Percentiles rank a stretch among this genome's conserved stretches.
These are phyloP conservation scores for Acromyrmex charruanus DNA, from an alignment of 1,140 invertebrate species.

Conservation along the genomic window DNA sequence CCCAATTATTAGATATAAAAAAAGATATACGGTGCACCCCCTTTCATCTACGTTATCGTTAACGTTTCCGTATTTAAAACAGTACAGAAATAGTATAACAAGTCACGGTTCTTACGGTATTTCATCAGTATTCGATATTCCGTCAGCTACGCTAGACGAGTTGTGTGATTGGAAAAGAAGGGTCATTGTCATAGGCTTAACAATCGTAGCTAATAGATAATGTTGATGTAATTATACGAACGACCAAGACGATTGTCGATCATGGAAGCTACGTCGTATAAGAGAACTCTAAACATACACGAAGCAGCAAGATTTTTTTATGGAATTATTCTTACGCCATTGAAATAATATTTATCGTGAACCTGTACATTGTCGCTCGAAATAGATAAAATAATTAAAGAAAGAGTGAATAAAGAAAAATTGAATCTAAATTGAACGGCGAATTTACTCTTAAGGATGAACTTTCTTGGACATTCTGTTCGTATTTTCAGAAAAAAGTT, in stretches of 20 bases:
- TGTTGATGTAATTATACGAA: constrained; percentile 76
- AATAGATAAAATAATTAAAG: background rate
- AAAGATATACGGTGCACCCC: background rate
- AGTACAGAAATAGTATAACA: too few relatives aligned
- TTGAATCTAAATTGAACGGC: background rate
- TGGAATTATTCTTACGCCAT: background rate
- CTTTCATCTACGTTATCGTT: background rate
- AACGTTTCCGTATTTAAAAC: background rate
- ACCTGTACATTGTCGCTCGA: background rate
- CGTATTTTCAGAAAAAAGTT: background rate
- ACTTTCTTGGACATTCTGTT: background rate
- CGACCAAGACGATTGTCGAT: constrained; percentile 69
- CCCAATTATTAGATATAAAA: background rate
- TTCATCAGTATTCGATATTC: background rate
- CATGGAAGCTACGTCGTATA: constrained; percentile 35
- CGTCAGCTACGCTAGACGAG: constrained; percentile 17
- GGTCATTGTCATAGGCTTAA: constrained; percentile 73
- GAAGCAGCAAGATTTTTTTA: background rate
- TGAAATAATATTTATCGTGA: background rate
- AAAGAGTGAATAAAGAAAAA: background rate
- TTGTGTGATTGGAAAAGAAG: constrained; percentile 23
- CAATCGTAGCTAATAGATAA: constrained; percentile 78
- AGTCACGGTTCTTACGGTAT: background rate
- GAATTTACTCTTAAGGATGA: background rate
- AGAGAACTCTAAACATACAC: background rate